Evolutionary conservation across 2,113 vertebrate species (phyloP).

Genomic region (Hydropotes inermis): DNA sequence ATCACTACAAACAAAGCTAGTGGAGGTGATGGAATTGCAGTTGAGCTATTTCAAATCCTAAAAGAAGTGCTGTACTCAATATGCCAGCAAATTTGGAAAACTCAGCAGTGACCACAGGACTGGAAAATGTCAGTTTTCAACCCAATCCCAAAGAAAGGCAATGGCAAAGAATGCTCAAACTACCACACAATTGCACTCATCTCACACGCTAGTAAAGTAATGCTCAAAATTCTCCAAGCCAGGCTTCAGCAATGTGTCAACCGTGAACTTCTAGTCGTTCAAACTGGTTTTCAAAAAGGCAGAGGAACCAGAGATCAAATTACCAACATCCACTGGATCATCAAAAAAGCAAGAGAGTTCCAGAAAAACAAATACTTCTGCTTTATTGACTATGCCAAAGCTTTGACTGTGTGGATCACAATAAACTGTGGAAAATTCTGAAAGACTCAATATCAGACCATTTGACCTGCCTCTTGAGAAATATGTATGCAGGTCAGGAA

Average conservation of each 20-base stretch:
- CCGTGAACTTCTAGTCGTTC: not conserved
- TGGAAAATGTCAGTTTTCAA: not conserved
- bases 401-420: not conserved
- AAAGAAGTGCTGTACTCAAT: too few relatives aligned
- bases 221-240: not conserved
- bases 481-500: not conserved
- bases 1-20: too few relatives aligned
- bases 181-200: not conserved
- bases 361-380: not conserved
- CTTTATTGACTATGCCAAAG: not conserved
- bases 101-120: not conserved
- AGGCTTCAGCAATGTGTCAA: not conserved
- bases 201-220: not conserved
- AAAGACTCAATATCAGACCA: not conserved
- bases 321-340: not conserved
- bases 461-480: not conserved
- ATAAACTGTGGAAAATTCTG: not conserved
- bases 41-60: too few relatives aligned
- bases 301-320: not conserved
- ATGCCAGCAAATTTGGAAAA: not conserved
- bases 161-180: not conserved
- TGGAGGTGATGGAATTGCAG: too few relatives aligned
- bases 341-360: not conserved
- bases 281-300: not conserved
- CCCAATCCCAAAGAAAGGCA: not conserved